Evolutionary conservation across 2,888 invertebrate species (phyloP), one percentile per base, ranked within the genome.

Genomic region (Calliopum simillimum): DNA sequence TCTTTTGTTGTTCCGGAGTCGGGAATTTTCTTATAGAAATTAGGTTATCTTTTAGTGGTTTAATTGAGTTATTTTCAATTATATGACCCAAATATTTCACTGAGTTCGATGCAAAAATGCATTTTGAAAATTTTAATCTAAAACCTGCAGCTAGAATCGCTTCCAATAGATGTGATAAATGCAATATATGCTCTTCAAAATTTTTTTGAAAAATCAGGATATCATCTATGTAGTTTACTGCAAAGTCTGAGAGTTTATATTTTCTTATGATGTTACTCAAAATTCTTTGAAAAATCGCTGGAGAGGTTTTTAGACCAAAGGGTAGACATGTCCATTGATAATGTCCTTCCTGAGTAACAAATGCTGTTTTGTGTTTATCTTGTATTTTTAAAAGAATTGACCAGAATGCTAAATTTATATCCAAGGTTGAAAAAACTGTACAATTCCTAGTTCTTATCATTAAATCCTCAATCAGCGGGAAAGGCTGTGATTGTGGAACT

Each of bases 171-270:
- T 68, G 25, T 41, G 68, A 64, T 49, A 71, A 61, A 41, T 68
- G 65, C 3, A 56, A 14, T 14, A 72, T 63, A 63, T 72, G 72
- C 58, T 68, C 63, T 8, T 43, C 53, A 46, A 72, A 72, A 13
- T 66, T 61, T 68, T 73, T 69, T 23, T 72, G 73, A 59, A 73
- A 76, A 64, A 73, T 61, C 12, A 74, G 49, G 41, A 76, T 73
- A 44, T 75, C 74, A 64, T 76, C 76, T 53, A 76, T 74, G 68
- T 74, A 74, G 51, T 76, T 75, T 47, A 70, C 74, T n/a, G 73
- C 46, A 55, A 74, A 74, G 43, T 73, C 65, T 62, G 69, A 43
- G n/a, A 76, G 66, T 58, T 73, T 76, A 43, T 74, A 51, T 64
- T 74, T 74, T 33, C 58, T 49, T 43, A 68, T 11, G 5, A 68